Percentiles rank a stretch among this genome's conserved stretches.
Conservation (phyloP, 2,113 vertebrate genomes). For the Rhinichthys klamathensis region DNA sequence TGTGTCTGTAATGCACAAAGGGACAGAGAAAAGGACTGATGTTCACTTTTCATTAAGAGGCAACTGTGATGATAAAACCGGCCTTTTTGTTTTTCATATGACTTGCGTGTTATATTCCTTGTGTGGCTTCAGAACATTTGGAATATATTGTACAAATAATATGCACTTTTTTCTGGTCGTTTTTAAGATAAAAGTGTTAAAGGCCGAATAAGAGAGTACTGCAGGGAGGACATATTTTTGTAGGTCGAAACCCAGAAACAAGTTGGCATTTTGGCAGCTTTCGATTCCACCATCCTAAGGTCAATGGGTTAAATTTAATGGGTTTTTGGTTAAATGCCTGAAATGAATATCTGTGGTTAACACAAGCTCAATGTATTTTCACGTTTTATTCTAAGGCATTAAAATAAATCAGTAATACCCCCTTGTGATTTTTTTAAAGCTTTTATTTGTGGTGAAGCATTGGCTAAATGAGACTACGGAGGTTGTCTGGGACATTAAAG, state of each 20-base stretch:
- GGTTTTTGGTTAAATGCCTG: too few relatives aligned
- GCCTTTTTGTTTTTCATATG: background rate
- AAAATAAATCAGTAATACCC: too few relatives aligned
- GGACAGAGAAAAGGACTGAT: slow-evolving; percentile 11
- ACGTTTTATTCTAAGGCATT: too few relatives aligned
- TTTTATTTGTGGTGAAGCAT: background rate
- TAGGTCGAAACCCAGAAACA: background rate
- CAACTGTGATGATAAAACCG: background rate
- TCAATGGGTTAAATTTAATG: too few relatives aligned
- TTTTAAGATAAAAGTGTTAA: background rate
- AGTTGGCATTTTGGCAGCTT: background rate
- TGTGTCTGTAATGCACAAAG: slow-evolving; percentile 82
- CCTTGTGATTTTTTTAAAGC: too few relatives aligned
- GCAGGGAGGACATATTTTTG: background rate
- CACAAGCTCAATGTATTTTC: too few relatives aligned
- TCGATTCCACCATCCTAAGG: too few relatives aligned
- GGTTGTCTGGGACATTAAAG: too few relatives aligned
- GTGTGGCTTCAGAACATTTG: background rate
- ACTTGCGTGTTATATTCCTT: background rate
- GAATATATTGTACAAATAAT: background rate
- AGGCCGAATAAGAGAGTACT: background rate
- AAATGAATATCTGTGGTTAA: too few relatives aligned
- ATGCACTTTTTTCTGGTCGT: background rate
- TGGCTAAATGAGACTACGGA: too few relatives aligned
- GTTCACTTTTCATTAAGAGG: background rate